Base-by-base conservation (phyloP, 2,888 invertebrate species). In the Choreutis nemorana region DNA sequence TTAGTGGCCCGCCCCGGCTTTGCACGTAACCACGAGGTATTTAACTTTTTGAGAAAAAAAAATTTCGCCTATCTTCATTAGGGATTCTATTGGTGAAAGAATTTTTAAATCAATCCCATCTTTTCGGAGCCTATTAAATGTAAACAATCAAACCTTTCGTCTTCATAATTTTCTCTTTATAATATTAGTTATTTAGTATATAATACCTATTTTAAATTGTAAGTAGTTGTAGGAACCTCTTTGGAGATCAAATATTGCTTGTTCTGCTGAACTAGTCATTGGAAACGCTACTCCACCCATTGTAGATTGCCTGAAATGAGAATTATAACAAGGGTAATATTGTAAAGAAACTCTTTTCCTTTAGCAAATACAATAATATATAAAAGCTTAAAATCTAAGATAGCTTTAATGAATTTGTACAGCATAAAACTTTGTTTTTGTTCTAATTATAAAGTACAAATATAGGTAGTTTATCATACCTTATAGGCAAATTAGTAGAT, bases 221-320 rank as follows among this genome's bases (percentile, higher is more conserved):
- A 98, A 83, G 71, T 98, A 99, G 57, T 94, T 90, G 48, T 91
- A 84, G 39, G 85, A 78, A 36, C 90, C 89, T 36, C 82, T 80
- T 37, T 84, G 82, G 65, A 97, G 83, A 55, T 90, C 87, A 34
- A 75, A 59, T 23, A 98, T 81, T 26, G 90, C 91, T 40, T 86
- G 84, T 44, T 85, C 82, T 0, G 93, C 93, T 33, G 87, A 85
- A 29, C 90, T 86, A 1, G 91, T 88, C 22, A 97, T 83, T 10
- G 98, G 98, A 65, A 98, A 91, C 1, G 89, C 84, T 7, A 99
- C 88, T 5, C 97, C 97, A 30, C 91, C 87, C 48, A 97, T 79
- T 0, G 96, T 95, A 48, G 96, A 94, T 48, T 93, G 92, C 47
- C 91, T 84, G 64, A 20, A 62, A 61, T 26, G 9, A 20, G 5